A percentile compares a stretch with the other conserved stretches of the same genome.
Evolutionary conservation across 2,113 vertebrate species (phyloP).

Genomic region (Oncorhynchus gorbuscha): DNA sequence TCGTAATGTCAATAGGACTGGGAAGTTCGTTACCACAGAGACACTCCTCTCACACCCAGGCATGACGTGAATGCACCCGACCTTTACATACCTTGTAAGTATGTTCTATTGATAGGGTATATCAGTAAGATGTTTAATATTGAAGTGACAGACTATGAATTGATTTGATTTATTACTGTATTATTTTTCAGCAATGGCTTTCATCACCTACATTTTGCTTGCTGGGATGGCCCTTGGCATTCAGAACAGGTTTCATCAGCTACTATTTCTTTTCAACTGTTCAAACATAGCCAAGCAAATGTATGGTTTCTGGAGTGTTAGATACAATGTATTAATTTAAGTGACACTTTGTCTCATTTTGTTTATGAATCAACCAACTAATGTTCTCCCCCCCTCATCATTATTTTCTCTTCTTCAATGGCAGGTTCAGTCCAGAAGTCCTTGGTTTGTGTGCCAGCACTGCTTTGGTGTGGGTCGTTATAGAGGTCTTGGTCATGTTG

Average conservation of each 20-base stretch:
- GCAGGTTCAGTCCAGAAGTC: constrained; percentile 87
- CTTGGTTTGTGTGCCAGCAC: constrained; percentile 87
- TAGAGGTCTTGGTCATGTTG: constrained; percentile 85
- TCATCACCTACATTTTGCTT: constrained; percentile 87
- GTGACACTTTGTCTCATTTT: neutral
- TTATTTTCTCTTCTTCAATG: constrained; percentile 1
- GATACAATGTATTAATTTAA: neutral
- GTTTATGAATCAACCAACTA: neutral
- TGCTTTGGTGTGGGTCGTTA: constrained; percentile 84
- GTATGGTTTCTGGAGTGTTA: neutral
- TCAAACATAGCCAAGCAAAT: too few relatives aligned
- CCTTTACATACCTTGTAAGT: constrained; percentile 88
- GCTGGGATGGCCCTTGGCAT: constrained; percentile 88
- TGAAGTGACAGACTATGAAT: neutral
- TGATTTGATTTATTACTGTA: constrained; percentile 5
- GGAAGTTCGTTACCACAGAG: constrained; percentile 85
- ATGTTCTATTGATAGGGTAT: neutral
- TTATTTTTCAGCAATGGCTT: constrained; percentile 82
- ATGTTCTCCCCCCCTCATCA: neutral
- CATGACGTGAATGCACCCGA: constrained; percentile 88
- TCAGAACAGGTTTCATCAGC: constrained; percentile 77
- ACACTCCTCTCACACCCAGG: constrained; percentile 81
- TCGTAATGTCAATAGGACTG: constrained; percentile 74
- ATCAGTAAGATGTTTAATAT: neutral
- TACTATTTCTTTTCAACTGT: too few relatives aligned